These are phyloP conservation scores for Cranoglanis bouderius DNA, from an alignment of 2,113 vertebrate genomes.

Conservation along the genomic window DNA sequence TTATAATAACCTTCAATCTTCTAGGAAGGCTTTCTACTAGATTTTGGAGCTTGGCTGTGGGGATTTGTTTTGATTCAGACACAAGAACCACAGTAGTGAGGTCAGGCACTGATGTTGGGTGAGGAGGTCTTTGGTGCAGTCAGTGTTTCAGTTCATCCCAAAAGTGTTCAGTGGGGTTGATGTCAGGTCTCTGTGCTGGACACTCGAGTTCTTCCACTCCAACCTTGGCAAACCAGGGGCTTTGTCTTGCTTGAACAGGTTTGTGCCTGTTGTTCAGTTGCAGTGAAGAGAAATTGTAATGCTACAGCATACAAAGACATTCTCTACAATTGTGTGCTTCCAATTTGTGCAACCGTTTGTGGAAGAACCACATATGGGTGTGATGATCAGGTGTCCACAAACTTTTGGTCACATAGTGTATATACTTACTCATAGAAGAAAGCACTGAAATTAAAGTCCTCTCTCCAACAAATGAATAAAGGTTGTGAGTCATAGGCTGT, in stretches of 20 bases:
- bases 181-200: neutral
- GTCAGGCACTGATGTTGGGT: neutral
- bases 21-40: neutral
- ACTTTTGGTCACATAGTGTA: neutral
- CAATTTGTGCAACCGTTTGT: neutral
- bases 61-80: neutral
- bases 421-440: neutral
- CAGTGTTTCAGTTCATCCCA: neutral
- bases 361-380: neutral
- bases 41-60: neutral
- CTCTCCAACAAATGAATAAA: neutral
- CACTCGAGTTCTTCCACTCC: neutral
- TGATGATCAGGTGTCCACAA: neutral
- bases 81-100: neutral
- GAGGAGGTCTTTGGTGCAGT: neutral
- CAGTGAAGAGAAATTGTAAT: neutral
- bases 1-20: neutral
- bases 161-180: neutral
- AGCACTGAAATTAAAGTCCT: neutral
- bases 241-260: neutral
- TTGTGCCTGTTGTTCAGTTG: neutral
- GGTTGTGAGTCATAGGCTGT: neutral
- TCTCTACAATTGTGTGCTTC: neutral
- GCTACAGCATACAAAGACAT: neutral
- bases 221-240: neutral